Evolutionary conservation across 1,140 invertebrate genomes (phyloP), one percentile per base, ranked within the genome.

Genomic region (Tribolium madens): DNA sequence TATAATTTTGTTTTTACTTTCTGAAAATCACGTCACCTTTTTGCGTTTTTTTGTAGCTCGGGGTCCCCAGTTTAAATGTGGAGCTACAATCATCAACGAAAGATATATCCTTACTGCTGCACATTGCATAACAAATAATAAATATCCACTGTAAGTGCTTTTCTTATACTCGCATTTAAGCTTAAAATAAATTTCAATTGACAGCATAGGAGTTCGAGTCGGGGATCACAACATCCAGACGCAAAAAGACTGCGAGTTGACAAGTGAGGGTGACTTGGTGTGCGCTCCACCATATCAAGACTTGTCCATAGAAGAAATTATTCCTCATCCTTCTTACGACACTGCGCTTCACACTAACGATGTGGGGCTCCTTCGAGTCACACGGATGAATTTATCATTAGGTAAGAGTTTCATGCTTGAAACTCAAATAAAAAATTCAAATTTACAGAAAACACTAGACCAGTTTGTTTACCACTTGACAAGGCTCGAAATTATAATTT

Each of bases 91-190:
- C 1, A 92, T 94, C 73, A 90, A 88, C 48, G 84, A 89, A 46
- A 86, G 89, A 79, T 92, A 93, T 79, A 87, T 93, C 26, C 83
- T 93, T 9, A 94, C 92, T 0, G 92, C 92, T 0, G 92, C 92
- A 0, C 92, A 93, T 79, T 93, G 92, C 70, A 87, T 93, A 4
- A 87, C 87, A 1, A 82, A 84, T 5, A 78, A 91, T 17, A 81
- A 85, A 75, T 73, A 85, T 60, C 83, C 76, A 50, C 74, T 89
- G 84, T 85, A 81, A 84, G 83, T 85, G 52, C 57, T 10, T 53
- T 21, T 15, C 1, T 7, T 42, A 64, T n/a, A n/a, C n/a, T n/a
- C n/a, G n/a, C 68, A 2, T 36, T 64, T 47, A 7, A 42, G 4
- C 70, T 5, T 7, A 21, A 5, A 15, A 26, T 33, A 31, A 12